Conservation (phyloP, 2,113 vertebrate species). For the Dasypus novemcinctus region DNA sequence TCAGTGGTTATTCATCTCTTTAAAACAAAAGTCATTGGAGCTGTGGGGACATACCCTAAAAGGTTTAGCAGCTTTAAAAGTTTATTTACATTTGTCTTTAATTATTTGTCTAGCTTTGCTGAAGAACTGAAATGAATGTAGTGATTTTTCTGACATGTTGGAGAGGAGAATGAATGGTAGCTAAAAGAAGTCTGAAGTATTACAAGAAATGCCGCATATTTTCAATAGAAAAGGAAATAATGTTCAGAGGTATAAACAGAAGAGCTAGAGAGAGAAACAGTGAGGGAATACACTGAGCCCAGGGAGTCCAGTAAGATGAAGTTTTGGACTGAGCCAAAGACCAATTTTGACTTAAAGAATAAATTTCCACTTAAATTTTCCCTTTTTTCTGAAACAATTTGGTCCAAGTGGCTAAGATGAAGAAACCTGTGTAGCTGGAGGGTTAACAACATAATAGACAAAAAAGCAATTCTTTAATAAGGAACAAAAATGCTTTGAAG, state of each 20-base stretch:
- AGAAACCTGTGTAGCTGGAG: neutral
- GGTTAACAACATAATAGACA: neutral
- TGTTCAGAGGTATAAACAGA: neutral
- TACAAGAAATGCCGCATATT: neutral
- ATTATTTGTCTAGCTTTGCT: neutral
- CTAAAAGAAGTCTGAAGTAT: neutral
- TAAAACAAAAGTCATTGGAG: neutral
- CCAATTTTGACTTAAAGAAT: neutral
- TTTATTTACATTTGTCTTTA: conserved; percentile 12
- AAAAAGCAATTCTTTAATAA: neutral
- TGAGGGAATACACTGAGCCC: neutral
- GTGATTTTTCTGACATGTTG: neutral
- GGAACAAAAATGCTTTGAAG: neutral
- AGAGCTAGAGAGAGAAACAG: neutral
- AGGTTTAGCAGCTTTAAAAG: neutral
- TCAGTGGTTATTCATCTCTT: neutral
- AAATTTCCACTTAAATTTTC: neutral
- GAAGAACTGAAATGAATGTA: neutral
- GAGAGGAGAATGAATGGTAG: neutral
- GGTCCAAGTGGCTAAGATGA: neutral
- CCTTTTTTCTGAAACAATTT: neutral
- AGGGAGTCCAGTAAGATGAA: neutral
- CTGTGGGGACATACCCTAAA: neutral
- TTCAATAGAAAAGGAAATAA: neutral
- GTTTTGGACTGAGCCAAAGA: neutral